Evolutionary conservation across 2,888 invertebrate genomes (phyloP).

Genomic region (Lithophane leautieri): DNA sequence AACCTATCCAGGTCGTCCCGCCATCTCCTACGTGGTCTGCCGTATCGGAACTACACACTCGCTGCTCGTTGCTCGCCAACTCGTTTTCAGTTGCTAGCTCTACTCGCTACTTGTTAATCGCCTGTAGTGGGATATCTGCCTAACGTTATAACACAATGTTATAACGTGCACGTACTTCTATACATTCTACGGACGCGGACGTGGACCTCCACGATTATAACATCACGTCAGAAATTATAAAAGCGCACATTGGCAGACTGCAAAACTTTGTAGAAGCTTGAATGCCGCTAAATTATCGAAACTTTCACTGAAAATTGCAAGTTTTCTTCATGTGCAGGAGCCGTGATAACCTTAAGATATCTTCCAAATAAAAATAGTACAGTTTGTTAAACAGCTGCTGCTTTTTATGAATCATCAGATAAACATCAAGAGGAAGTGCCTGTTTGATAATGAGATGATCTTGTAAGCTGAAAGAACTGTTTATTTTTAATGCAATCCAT

Average conservation of each 20-base stretch:
- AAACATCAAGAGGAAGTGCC: slow-evolving; percentile 35
- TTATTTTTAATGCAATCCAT: slow-evolving; percentile 17
- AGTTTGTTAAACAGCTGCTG: slow-evolving; percentile 24
- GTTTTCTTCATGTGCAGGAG: not conserved
- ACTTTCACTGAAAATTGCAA: not conserved
- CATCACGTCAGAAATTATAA: not conserved
- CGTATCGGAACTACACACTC: too few relatives aligned
- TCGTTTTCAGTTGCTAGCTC: too few relatives aligned
- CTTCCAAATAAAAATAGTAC: slow-evolving; percentile 35
- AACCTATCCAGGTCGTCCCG: too few relatives aligned
- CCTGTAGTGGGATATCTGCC: too few relatives aligned
- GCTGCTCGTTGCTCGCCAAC: too few relatives aligned
- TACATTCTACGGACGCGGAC: too few relatives aligned
- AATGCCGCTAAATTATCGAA: not conserved
- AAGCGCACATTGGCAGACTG: not conserved
- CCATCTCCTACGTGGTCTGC: too few relatives aligned
- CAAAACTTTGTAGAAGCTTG: not conserved
- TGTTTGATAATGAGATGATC: slow-evolving; percentile 31
- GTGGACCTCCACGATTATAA: not conserved
- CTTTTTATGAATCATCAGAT: slow-evolving; percentile 41
- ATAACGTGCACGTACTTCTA: too few relatives aligned
- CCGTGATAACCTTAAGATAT: slow-evolving; percentile 16
- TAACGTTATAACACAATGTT: too few relatives aligned
- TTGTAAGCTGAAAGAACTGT: slow-evolving; percentile 7
- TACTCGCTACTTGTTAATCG: too few relatives aligned